A percentile compares a stretch with the other conserved stretches of the same genome.
Evolutionary conservation across 2,113 vertebrate genomes (phyloP).

Genomic region (Caretta caretta): DNA sequence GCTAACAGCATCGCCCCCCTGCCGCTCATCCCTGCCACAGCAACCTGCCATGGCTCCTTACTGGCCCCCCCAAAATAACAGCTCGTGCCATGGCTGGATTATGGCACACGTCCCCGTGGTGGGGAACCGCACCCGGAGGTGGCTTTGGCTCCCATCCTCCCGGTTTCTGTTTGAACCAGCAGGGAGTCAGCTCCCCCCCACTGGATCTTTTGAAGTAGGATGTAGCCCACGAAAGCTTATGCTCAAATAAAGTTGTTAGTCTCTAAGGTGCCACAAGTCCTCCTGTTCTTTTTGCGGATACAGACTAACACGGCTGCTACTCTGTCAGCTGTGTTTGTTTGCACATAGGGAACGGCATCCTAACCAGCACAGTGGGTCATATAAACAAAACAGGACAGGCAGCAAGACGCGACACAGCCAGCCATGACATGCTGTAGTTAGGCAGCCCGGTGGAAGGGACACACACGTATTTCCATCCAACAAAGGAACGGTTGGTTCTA

Average conservation of each 20-base stretch:
- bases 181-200: neutral
- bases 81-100: neutral
- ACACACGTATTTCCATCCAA: accelerated
- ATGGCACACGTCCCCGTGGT: neutral
- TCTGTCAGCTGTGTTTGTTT: neutral
- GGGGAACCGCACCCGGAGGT: neutral
- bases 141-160: neutral
- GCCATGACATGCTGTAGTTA: no score
- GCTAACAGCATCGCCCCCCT: neutral
- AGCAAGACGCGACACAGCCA: accelerated
- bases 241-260: no score
- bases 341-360: neutral
- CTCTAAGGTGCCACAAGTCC: no score
- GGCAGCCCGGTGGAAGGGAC: neutral
- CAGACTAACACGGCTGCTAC: no score
- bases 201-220: neutral
- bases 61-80: neutral
- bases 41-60: neutral
- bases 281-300: no score
- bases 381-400: neutral
- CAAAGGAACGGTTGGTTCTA: neutral
- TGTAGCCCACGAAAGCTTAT: no score
- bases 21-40: no score
- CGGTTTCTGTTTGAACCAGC: neutral
- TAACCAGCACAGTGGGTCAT: neutral